Percentiles rank a stretch among this genome's conserved stretches.
These are phyloP conservation scores for Oryctolagus cuniculus DNA, from an alignment of 2,113 vertebrate genomes.

Conservation along the genomic window DNA sequence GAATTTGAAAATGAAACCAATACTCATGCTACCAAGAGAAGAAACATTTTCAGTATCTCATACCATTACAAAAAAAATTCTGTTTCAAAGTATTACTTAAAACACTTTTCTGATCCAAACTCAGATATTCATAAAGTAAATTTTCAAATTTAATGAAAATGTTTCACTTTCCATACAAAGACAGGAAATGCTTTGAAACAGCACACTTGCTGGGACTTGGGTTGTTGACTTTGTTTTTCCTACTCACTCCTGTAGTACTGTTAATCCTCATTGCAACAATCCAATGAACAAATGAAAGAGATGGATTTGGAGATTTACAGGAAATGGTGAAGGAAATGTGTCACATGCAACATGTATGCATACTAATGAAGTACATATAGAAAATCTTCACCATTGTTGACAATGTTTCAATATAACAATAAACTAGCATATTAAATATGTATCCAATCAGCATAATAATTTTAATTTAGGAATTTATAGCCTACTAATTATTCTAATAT, in stretches of 20 bases:
- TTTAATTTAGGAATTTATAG: neutral
- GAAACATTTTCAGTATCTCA: constrained; percentile 16
- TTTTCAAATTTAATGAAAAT: constrained; percentile 13
- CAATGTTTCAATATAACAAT: neutral
- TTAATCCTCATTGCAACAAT: neutral
- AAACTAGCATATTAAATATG: neutral
- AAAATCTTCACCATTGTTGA: neutral
- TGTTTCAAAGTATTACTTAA: neutral
- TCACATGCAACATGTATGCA: neutral
- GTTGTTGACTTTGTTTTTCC: constrained; percentile 25
- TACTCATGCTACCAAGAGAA: neutral
- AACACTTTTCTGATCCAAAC: neutral
- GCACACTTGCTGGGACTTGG: neutral
- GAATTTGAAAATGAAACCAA: neutral
- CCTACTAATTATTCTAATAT: constrained; percentile 1
- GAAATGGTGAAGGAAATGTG: constrained; percentile 45
- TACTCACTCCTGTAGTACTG: neutral
- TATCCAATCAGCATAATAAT: neutral
- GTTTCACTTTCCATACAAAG: neutral
- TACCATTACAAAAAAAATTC: neutral
- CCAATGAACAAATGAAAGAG: neutral
- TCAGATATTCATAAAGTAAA: neutral
- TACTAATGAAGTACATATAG: neutral
- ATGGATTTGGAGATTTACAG: neutral
- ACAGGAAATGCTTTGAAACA: neutral